These are phyloP conservation scores for Mormyrus lacerda DNA, from an alignment of 2,113 vertebrate genomes.

Conservation along the genomic window DNA sequence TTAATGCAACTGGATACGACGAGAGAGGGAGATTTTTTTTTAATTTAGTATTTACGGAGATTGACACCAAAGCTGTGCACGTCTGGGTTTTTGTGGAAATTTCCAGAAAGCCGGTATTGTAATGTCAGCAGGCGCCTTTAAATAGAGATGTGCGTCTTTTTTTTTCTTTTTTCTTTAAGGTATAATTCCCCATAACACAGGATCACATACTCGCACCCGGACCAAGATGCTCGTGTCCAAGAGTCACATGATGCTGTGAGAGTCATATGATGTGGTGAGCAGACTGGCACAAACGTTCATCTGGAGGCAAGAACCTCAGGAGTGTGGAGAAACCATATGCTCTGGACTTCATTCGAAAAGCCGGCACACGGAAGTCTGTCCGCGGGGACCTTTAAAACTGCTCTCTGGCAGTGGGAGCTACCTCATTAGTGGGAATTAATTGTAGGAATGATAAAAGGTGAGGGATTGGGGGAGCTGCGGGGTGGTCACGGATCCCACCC, in stretches of 20 bases:
- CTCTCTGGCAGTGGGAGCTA: slow-evolving; percentile 52
- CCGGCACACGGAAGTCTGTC: slow-evolving; percentile 30
- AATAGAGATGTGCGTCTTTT: background rate
- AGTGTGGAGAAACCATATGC: slow-evolving; percentile 43
- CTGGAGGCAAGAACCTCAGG: slow-evolving; percentile 29
- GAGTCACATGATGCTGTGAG: background rate
- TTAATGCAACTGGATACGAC: background rate
- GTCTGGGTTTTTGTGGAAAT: background rate
- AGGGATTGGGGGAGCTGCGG: slow-evolving; percentile 45
- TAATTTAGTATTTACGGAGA: background rate
- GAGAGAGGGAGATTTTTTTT: background rate
- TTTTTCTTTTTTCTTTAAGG: background rate
- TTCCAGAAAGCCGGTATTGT: background rate
- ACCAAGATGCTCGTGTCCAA: background rate
- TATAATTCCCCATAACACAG: slow-evolving; percentile 57
- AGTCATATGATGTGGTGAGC: background rate
- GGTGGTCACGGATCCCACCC: slow-evolving; percentile 55
- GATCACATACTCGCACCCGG: slow-evolving; percentile 45
- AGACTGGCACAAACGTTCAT: slow-evolving; percentile 29
- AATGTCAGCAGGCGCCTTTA: background rate
- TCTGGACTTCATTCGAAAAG: slow-evolving; percentile 56
- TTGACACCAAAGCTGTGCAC: background rate
- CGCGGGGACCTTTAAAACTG: slow-evolving; percentile 26
- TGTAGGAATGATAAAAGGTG: slow-evolving; percentile 73
- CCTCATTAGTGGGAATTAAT: slow-evolving; percentile 81